Conservation (phyloP, 2,797 vertebrate genomes). For the Acrossocheilus fasciatus region DNA sequence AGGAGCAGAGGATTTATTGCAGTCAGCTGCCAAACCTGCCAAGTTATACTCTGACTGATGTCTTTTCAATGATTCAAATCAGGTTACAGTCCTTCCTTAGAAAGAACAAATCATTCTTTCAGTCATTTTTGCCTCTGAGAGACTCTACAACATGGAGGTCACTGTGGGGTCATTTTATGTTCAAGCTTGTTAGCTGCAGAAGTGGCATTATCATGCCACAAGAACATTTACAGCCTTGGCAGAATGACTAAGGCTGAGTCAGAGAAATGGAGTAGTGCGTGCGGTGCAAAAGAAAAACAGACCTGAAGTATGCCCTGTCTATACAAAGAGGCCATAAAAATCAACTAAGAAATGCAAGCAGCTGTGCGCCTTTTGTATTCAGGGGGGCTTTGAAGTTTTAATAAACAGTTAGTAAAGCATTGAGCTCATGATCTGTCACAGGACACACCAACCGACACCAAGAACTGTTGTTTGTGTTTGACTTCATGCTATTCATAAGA, state of each 20-base stretch:
- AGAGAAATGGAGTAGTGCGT: not conserved
- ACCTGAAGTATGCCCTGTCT: not conserved
- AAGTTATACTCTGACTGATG: constrained; percentile 20
- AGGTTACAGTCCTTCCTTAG: constrained; percentile 19
- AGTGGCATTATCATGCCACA: constrained; percentile 8
- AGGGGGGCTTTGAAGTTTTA: constrained; percentile 18
- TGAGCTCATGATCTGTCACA: not conserved
- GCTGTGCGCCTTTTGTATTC: not conserved
- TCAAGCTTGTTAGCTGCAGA: not conserved
- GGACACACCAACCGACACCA: not conserved
- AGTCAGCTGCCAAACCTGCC: constrained; percentile 46
- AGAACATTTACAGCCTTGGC: not conserved
- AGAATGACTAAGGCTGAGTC: not conserved
- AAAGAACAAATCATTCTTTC: not conserved
- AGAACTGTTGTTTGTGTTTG: not conserved
- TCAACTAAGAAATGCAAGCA: not conserved
- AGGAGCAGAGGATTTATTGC: constrained; percentile 26
- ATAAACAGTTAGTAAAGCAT: constrained; percentile 4
- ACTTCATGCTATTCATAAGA: not conserved
- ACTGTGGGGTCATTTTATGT: not conserved
- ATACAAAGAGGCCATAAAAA: constrained; percentile 26
- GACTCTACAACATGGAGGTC: not conserved
- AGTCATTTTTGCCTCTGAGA: not conserved
- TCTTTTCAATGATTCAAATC: constrained; percentile 3
- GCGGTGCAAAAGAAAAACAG: constrained; percentile 1